Evolutionary conservation across 2,888 invertebrate genomes (phyloP), one percentile per base, ranked within the genome.

Genomic region (Crossocerus cetratus): DNA sequence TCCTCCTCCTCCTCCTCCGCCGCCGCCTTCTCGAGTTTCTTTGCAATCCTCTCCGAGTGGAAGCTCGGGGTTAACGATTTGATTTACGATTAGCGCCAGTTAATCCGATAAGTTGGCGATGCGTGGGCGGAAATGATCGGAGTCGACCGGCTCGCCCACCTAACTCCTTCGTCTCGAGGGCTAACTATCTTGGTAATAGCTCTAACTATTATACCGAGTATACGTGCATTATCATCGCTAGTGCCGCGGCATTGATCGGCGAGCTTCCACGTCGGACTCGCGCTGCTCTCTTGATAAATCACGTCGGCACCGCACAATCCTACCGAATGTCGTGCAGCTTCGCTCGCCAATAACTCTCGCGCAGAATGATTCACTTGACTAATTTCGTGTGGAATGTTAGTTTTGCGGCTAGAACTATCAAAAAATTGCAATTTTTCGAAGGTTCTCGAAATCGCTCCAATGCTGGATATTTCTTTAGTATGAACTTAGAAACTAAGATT

Each of bases 11-110:
- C 14, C 16, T 16, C n/a, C n/a, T n/a, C n/a, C n/a, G n/a, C n/a
- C n/a, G n/a, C n/a, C n/a, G n/a, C n/a, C n/a, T n/a, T n/a, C n/a
- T n/a, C n/a, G n/a, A n/a, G n/a, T n/a, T n/a, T n/a, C n/a, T n/a
- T n/a, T n/a, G n/a, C n/a, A n/a, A n/a, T 73, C 45, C 44, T 54
- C 77, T 64, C 61, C 73, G 70, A 69, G 75, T 74, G 74, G 76
- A 61, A 65, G 64, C 70, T 69, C 58, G 32, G n/a, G 11, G 43
- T 11, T 32, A 77, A 81, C 32, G 32, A 32, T 32, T 32, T 32
- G 82, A 84, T 84, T 84, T 84, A 84, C 75, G 82, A 79, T 78
- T 70, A 66, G 74, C 62, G 63, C 32, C 69, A 69, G 69, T 77
- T 81, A 81, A 81, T 78, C 75, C 78, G 78, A 79, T 79, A 78